phyloP scores from a whole-genome alignment of 92 coral and sea anemone species.

The Umimayanthus kanabou region DNA sequence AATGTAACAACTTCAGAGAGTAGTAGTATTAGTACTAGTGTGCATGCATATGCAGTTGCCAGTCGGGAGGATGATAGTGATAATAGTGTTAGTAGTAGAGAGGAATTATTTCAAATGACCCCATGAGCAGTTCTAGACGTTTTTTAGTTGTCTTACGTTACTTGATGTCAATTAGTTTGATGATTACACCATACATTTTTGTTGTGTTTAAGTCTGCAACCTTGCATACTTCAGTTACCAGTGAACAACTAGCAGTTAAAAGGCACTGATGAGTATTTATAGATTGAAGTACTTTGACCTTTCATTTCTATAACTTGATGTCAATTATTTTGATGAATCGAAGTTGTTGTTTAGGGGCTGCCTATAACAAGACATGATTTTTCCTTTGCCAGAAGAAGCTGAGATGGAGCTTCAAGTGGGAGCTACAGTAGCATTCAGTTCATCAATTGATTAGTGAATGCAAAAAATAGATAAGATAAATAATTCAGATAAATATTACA shows the following conservation, averaged over 20 bases:
- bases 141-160: not conserved
- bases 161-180: not conserved
- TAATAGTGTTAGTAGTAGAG: not conserved
- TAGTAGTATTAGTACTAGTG: conserved; percentile 8
- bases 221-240: not conserved
- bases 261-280: not conserved
- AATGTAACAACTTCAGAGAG: conserved; percentile 35
- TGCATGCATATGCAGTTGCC: conserved; percentile 24
- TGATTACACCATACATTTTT: not conserved
- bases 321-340: not conserved
- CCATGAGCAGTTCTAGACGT: not conserved
- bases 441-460: not conserved
- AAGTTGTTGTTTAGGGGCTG: not conserved
- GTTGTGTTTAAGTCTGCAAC: not conserved
- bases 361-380: not conserved
- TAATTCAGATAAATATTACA: not conserved
- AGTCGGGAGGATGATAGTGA: conserved; percentile 26
- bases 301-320: not conserved
- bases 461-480: not conserved
- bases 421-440: too few species aligned
- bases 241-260: not conserved
- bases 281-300: not conserved
- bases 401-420: too few species aligned
- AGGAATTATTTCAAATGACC: not conserved
- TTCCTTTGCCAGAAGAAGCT: not conserved